These are phyloP conservation scores for Butorides virescens DNA, from an alignment of 2,113 vertebrate species.

Conservation along the genomic window DNA sequence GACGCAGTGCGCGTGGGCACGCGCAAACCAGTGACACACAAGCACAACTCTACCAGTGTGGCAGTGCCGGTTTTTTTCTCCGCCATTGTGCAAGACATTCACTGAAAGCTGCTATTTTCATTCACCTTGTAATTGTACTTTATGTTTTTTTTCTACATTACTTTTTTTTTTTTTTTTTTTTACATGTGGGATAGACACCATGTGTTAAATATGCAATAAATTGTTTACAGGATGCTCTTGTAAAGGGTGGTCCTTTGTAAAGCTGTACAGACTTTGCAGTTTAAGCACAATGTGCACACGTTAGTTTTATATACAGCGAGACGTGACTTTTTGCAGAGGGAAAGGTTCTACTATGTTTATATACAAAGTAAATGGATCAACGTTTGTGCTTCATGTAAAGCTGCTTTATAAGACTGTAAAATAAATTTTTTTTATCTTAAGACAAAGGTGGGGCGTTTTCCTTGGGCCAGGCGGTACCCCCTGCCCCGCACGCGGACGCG, in stretches of 20 bases:
- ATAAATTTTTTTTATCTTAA: conserved; percentile 84
- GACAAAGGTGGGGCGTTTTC: fast-evolving
- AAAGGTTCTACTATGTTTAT: conserved; percentile 86
- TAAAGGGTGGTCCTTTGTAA: conserved; percentile 76
- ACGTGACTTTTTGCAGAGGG: conserved; percentile 78
- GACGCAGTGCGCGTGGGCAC: not conserved
- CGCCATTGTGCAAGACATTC: conserved; percentile 67
- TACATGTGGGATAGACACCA: conserved; percentile 75
- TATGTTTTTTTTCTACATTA: not conserved
- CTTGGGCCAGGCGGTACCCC: fast-evolving
- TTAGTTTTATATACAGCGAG: conserved; percentile 88
- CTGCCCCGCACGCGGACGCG: fast-evolving
- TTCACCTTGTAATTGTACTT: conserved; percentile 62
- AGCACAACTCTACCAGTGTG: conserved; percentile 61
- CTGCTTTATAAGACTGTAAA: conserved; percentile 94
- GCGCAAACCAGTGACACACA: conserved; percentile 14
- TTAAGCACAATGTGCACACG: conserved; percentile 97
- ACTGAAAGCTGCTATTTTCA: conserved; percentile 81
- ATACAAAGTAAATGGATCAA: conserved; percentile 76
- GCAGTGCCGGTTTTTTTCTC: not conserved
- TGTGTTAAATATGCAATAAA: conserved; percentile 98
- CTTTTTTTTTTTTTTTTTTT: conserved; percentile 2
- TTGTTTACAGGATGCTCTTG: conserved; percentile 87
- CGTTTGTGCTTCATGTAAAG: conserved; percentile 90
- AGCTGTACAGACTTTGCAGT: conserved; percentile 90